Evolutionary conservation across 2,113 vertebrate species (phyloP), one percentile per base, ranked within the genome.

Genomic region (Calidris pygmaea): DNA sequence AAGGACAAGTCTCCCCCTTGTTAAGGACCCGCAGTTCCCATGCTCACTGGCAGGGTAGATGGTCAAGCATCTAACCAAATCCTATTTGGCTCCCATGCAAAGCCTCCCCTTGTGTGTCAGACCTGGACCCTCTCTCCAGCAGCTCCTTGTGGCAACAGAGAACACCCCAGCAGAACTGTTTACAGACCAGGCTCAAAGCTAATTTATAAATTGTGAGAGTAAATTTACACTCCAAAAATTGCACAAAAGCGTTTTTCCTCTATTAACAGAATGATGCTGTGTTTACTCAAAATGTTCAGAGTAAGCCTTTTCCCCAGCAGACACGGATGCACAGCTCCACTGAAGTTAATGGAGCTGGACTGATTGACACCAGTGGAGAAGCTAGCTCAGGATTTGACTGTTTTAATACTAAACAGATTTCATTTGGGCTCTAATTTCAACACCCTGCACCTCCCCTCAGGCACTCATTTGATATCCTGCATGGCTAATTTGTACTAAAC

Each of bases 401-500:
- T 7, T 89, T 76, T 88, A 60, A n/a, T 65, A 71, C 39, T 43
- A 29, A 90, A 48, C 62, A 82, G 71, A 81, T 94, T 82, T 84
- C 70, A 55, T 67, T 45, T 90, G 70, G 41, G 68, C 60, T 66
- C 27, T 74, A 27, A 88, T 96, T 93, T 92, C 35, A 82, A 90
- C 86, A 68, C 52, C 55, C 45, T 77, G 74, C 73, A 87, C 41
- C 66, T 90, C 95, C 91, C 89, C 91, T 97, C 93, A 90, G 97
- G 94, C 84, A 52, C 45, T 94, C 78, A 85, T 97, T 96, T 97
- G 68, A 66, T 88, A 85, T 72, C 62, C 88, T 94, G 84, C 85
- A 96, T 89, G 86, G 83, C 85, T 97, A 96, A 98, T 96, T 77
- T 75, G 17, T 67, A 76, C 75, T 97, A 89, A 71, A 58, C 74